Evolutionary conservation across 1,140 invertebrate species (phyloP), one percentile per base, ranked within the genome.

Genomic region (Leucophenga varia): DNA sequence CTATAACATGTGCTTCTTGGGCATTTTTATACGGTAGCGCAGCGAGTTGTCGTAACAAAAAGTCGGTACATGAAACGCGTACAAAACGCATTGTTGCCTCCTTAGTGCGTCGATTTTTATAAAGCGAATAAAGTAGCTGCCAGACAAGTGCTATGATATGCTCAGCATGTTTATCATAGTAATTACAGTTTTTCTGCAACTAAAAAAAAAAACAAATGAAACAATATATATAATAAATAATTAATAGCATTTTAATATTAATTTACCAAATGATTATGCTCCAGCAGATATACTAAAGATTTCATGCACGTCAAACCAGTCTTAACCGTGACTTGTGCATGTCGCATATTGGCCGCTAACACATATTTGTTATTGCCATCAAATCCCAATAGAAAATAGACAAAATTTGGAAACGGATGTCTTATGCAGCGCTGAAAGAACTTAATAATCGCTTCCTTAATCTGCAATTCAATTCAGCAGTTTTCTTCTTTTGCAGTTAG

Each of bases 361-460:
- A n/a, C n/a, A n/a, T n/a, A n/a, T n/a, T n/a, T n/a, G n/a, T 87
- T 80, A 61, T 86, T 79, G 47, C 82, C 79, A 55, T 93, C 86
- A 75, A 94, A 94, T 2, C 93, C 93, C 1, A 95, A 79, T n/a
- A 97, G 77, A 72, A 89, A 93, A 71, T 94, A 91, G 3, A 90
- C 84, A 3, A 97, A 75, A 78, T 95, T 95, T 7, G 92, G 92
- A 17, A 87, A 72, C 1, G 86, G 82, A 38, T 88, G 82, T 3
- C 79, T 79, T 34, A 95, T 78, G 64, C 88, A 86, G 52, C 87
- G 82, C 67, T 91, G 84, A 55, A 95, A 70, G 7, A 95, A 74
- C 47, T 84, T 76, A 0, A 94, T 68, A 42, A 94, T 85, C 12
- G 80, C 80, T 65, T 81, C 84, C 76, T 83, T 89, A 49, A 80